Percentiles rank a stretch among this genome's conserved stretches.
These are phyloP conservation scores for Drosophila pallidifrons DNA, from an alignment of 1,140 invertebrate genomes.

Conservation along the genomic window DNA sequence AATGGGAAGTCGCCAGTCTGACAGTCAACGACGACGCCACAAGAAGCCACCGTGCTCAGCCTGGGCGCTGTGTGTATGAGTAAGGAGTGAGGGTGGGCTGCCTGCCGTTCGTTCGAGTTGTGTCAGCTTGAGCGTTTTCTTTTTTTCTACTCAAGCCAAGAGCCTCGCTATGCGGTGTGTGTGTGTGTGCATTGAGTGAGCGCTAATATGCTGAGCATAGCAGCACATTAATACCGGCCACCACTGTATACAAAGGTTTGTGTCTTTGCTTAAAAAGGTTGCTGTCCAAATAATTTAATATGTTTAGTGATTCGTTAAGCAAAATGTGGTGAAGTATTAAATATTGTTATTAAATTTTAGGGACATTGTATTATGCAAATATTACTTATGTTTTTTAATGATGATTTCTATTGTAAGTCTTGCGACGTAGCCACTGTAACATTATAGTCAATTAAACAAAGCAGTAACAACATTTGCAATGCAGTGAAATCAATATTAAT, in stretches of 20 bases:
- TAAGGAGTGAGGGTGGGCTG: slow-evolving; percentile 4
- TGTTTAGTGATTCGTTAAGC: slow-evolving; percentile 24
- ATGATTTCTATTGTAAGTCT: background rate
- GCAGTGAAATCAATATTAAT: slow-evolving; percentile 67
- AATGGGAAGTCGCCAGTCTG: slow-evolving; percentile 76
- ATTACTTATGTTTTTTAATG: too few relatives aligned
- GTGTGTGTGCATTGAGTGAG: slow-evolving; percentile 58
- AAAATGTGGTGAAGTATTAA: background rate
- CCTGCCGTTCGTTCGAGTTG: slow-evolving; percentile 54
- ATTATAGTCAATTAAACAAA: background rate
- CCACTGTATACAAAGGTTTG: slow-evolving; percentile 52
- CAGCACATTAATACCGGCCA: slow-evolving; percentile 37
- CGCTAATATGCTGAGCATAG: slow-evolving; percentile 41
- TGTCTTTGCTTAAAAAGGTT: slow-evolving; percentile 64
- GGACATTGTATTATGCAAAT: too few relatives aligned
- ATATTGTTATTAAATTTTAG: background rate
- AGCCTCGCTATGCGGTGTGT: slow-evolving; percentile 21
- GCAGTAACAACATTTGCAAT: slow-evolving; percentile 9
- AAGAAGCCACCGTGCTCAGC: slow-evolving; percentile 44
- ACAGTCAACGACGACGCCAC: slow-evolving; percentile 35
- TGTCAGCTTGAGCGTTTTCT: slow-evolving; percentile 58
- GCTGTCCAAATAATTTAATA: slow-evolving; percentile 65
- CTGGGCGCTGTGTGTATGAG: too few relatives aligned
- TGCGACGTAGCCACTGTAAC: background rate
- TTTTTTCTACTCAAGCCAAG: slow-evolving; percentile 37